A percentile compares a stretch with the other conserved stretches of the same genome.
phyloP scores from a whole-genome alignment of 2,888 invertebrate species.

The Dorcus parallelipipedus region DNA sequence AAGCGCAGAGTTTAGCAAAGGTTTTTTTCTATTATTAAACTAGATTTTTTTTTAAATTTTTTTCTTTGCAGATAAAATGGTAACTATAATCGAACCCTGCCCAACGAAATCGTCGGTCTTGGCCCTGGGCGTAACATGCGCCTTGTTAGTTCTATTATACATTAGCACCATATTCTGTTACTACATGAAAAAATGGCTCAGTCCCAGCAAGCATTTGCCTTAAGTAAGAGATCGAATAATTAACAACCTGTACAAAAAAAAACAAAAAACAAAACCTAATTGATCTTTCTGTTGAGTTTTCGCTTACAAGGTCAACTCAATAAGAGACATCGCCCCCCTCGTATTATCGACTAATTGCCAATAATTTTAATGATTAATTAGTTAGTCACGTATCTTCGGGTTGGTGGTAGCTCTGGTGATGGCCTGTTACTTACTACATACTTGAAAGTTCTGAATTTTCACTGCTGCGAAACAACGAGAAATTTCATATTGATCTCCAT shows the following conservation, averaged over 20 bases:
- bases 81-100: constrained; percentile 83
- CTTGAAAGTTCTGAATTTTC: constrained; percentile 10
- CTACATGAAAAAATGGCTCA: constrained; percentile 89
- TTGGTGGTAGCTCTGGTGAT: constrained; percentile 41
- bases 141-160: constrained; percentile 82
- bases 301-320: constrained; percentile 26
- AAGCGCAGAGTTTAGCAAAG: constrained; percentile 70
- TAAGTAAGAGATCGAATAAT: constrained; percentile 36
- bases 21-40: constrained; percentile 42
- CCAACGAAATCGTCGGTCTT: constrained; percentile 90
- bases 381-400: constrained; percentile 36
- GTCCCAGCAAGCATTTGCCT: constrained; percentile 77
- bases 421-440: constrained; percentile 17
- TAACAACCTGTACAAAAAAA: constrained; percentile 14
- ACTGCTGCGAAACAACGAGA: constrained; percentile 8
- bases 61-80: constrained; percentile 70
- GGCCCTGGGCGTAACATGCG: constrained; percentile 86
- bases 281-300: constrained; percentile 38
- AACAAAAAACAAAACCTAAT: neutral
- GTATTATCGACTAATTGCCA: constrained; percentile 18
- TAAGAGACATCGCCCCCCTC: constrained; percentile 27
- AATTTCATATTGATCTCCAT: neutral
- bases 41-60: neutral
- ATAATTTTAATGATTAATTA: constrained; percentile 20
- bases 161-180: constrained; percentile 90